Evolutionary conservation across 2,888 invertebrate genomes (phyloP).

Genomic region (Tridacna gigas): DNA sequence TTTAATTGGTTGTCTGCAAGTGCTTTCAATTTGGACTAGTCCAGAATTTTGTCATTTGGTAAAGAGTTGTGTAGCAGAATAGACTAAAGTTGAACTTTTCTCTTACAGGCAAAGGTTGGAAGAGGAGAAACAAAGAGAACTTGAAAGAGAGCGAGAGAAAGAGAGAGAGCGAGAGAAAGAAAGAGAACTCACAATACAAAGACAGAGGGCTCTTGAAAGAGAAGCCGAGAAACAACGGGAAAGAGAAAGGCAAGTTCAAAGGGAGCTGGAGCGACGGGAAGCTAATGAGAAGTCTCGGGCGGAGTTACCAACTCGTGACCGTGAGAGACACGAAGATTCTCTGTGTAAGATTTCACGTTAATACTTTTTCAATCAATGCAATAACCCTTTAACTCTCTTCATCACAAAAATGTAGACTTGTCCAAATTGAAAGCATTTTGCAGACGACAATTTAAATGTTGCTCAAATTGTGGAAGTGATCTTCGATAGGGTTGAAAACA

Average conservation of each 20-base stretch:
- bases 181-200: constrained; percentile 87
- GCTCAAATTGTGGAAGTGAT: too few species aligned
- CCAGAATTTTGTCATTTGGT: too few species aligned
- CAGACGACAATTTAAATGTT: too few species aligned
- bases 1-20: too few species aligned
- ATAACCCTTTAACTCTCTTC: too few species aligned
- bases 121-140: constrained; percentile 85
- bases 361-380: too few species aligned
- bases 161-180: constrained; percentile 86
- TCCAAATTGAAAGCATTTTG: too few species aligned
- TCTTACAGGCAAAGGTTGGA: constrained; percentile 73
- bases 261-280: constrained; percentile 56
- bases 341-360: constrained; percentile 11
- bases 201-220: constrained; percentile 84
- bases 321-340: constrained; percentile 23
- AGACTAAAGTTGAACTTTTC: too few species aligned
- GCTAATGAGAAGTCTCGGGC: constrained; percentile 33
- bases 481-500: too few species aligned
- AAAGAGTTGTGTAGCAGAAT: too few species aligned
- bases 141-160: constrained; percentile 78
- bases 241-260: constrained; percentile 56
- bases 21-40: too few species aligned
- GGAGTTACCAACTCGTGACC: constrained; percentile 41
- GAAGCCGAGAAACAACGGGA: constrained; percentile 85
- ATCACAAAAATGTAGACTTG: too few species aligned